Evolutionary conservation across 2,113 vertebrate genomes (phyloP), one percentile per base, ranked within the genome.

Genomic region (Trogon melanurus): DNA sequence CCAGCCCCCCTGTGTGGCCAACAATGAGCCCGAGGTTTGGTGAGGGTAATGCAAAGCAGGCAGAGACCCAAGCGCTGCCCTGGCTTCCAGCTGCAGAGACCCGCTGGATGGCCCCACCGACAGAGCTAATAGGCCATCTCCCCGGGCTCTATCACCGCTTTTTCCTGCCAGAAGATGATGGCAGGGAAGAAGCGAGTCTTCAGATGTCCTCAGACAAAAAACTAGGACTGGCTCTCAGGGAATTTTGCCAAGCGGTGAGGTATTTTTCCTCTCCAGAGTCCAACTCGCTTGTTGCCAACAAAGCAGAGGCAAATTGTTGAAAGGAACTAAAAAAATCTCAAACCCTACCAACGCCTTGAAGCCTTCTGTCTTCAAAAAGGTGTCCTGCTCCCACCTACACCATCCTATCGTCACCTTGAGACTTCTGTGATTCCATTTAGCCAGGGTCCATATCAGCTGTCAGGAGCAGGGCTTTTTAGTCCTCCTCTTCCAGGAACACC

Each of bases 101-200:
- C 57, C 27, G 36, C 69, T 53, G 88, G 69, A 57, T n/a, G 56
- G 27, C 38, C 30, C 53, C 4, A 0, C 12, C 1, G 1, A 1
- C 3, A 47, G 13, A 38, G 57, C 11, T 16, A 11, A n/a, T 1
- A 6, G 1, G 2, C 62, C 4, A 2, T 13, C 27, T 51, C 62
- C 78, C 2, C 2, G 1, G 22, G 61, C 70, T 90, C 75, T 44
- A 29, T 0, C 11, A 0, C 26, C 0, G 7, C 26, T 53, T 11
- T 9, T 6, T 32, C 66, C 45, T 71, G 67, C 64, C 86, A 57
- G 25, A 18, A 26, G 5, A 3, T 0, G 32, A 13, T 13, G 45
- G 45, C n/a, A 56, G 34, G 34, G 58, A 48, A 65, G 45, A 27
- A 70, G 6, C 1, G 4, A 91, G 67, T 34, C 53, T 82, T 27